Percentiles rank a stretch among this genome's conserved stretches.
Conservation (phyloP, 2,797 vertebrate species). For the Agapornis canus region DNA sequence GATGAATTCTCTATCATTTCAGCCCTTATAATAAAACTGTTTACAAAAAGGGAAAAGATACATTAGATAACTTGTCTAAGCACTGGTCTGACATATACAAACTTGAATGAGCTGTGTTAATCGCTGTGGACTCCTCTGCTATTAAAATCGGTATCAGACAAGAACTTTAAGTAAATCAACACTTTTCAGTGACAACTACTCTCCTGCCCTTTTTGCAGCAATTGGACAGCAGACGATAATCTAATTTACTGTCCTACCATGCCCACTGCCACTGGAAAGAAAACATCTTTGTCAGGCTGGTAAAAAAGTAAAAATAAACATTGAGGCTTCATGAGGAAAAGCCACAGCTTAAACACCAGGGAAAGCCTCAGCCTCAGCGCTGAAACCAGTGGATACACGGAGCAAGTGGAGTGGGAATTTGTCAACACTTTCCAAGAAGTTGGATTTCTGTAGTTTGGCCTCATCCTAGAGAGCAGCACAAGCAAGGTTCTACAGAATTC, state of each 20-base stretch:
- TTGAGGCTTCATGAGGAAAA: background rate
- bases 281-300: background rate
- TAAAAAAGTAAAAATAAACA: background rate
- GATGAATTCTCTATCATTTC: background rate
- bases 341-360: background rate
- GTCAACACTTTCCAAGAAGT: background rate
- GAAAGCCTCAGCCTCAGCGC: background rate
- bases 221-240: slow-evolving; percentile 30
- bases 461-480: background rate
- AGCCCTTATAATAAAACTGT: background rate
- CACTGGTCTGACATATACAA: background rate
- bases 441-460: background rate
- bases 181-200: slow-evolving; percentile 2
- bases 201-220: background rate
- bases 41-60: background rate
- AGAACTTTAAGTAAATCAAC: slow-evolving; percentile 15
- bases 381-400: background rate
- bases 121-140: background rate
- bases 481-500: background rate
- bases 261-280: background rate
- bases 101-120: background rate
- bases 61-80: background rate
- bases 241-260: slow-evolving; percentile 15
- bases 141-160: slow-evolving; percentile 1
- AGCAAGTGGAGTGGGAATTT: background rate